phyloP scores from a whole-genome alignment of 2,888 invertebrate genomes.

The Papilio protenor region DNA sequence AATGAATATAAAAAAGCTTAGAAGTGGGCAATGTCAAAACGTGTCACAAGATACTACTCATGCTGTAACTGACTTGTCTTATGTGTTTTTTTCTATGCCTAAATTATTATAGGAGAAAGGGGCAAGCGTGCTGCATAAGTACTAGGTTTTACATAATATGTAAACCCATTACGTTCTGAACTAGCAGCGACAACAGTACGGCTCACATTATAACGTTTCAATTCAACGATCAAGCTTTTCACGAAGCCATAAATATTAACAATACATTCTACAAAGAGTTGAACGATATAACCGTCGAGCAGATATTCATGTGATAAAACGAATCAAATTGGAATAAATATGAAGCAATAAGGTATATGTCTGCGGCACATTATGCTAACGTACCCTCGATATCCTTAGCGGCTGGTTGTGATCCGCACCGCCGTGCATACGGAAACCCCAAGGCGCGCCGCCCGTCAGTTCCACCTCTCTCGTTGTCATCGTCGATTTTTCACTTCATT shows the following conservation, averaged over 20 bases:
- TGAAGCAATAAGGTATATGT: slow-evolving; percentile 24
- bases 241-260: background rate
- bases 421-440: slow-evolving; percentile 96
- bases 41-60: too few relatives aligned
- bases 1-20: background rate
- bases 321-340: slow-evolving; percentile 35
- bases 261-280: background rate
- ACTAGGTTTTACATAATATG: too few relatives aligned
- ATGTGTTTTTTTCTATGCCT: background rate
- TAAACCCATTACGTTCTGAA: too few relatives aligned
- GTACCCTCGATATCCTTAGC: slow-evolving; percentile 91
- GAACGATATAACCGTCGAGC: background rate
- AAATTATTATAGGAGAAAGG: background rate
- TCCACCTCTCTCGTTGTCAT: slow-evolving; percentile 90
- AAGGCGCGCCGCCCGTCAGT: slow-evolving; percentile 92
- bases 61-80: background rate
- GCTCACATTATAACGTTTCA: background rate
- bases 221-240: background rate
- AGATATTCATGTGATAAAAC: slow-evolving; percentile 7
- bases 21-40: too few relatives aligned
- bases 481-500: slow-evolving; percentile 69
- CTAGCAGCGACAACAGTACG: background rate
- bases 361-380: slow-evolving; percentile 58
- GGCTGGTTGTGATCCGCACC: slow-evolving; percentile 91
- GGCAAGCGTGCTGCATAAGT: too few relatives aligned